Base-by-base conservation (phyloP, 2,113 vertebrate genomes). In the Gallinago jamesoni region DNA sequence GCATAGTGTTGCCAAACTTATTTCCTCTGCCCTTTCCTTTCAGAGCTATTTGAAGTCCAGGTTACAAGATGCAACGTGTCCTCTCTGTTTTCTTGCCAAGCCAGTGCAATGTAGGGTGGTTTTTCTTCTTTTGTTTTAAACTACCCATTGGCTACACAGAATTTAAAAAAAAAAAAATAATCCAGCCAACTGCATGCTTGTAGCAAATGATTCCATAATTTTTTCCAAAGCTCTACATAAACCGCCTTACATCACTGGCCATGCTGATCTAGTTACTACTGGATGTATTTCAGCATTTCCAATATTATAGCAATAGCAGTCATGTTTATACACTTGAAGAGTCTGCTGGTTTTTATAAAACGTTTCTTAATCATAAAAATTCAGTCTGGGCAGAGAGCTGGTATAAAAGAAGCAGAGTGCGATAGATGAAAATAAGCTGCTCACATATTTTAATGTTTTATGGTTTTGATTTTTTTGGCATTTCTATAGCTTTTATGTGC, bases 191-290 rank as follows among this genome's bases (percentile, higher is more conserved):
- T 79, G 33, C 27, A 67, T 1, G 1, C 57, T 67, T 84, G 53
- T 64, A 93, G 56, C 35, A 84, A 93, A 27, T 27, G 63, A 68
- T 82, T 84, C 69, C 67, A 41, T 87, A 57, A 22, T 64, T 86
- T 90, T 92, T 93, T 91, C 93, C 94, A 91, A 69, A 84, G 77
- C 35, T 72, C 53, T 79, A 9, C 30, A 90, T 52, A 90, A 96
- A 96, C 91, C 70, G 39, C 19, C 21, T 95, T 66, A 75, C 64
- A 91, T 90, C 68, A 59, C 86, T 86, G 75, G 43, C 76, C 93
- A 93, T 91, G 50, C 69, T 94, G 84, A 95, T 94, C 72, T 82
- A 86, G 82, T 96, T 95, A 96, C 60, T 84, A 64, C 55, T 92
- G 84, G 45, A 73, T 90, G 37, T 84, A 86, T 89, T 94, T 90